These are phyloP conservation scores for Anolis apletophallus DNA, from an alignment of 2,797 vertebrate species.

Conservation along the genomic window DNA sequence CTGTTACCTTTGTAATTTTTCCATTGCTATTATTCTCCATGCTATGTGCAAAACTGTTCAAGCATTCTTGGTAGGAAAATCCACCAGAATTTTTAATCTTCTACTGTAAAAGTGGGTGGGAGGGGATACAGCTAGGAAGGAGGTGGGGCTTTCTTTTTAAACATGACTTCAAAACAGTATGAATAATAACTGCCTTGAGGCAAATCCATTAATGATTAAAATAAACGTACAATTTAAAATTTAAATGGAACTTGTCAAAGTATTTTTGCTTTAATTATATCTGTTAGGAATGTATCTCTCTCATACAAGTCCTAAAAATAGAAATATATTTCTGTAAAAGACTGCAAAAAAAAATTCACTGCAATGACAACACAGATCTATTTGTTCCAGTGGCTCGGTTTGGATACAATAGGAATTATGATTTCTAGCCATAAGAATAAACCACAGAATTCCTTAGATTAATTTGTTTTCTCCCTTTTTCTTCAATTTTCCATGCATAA, in stretches of 20 bases:
- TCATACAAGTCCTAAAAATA: constrained; percentile 10
- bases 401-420: background rate
- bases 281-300: constrained; percentile 14
- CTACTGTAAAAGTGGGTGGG: background rate
- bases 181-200: constrained; percentile 23
- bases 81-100: background rate
- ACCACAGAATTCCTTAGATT: background rate
- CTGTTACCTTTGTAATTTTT: background rate
- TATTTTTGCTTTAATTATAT: constrained; percentile 37
- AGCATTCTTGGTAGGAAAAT: constrained; percentile 10
- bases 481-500: background rate
- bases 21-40: background rate
- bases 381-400: background rate
- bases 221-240: constrained; percentile 42
- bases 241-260: constrained; percentile 39
- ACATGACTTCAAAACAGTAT: constrained; percentile 21
- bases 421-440: background rate
- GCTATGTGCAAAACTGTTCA: background rate
- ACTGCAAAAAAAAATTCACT: background rate
- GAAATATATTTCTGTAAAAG: background rate
- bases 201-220: constrained; percentile 39
- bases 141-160: background rate
- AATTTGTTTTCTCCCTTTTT: background rate
- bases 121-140: background rate
- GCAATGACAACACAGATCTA: background rate